These are phyloP conservation scores for Ceratothoa steindachneri DNA, from an alignment of 2,888 invertebrate genomes.

Conservation along the genomic window DNA sequence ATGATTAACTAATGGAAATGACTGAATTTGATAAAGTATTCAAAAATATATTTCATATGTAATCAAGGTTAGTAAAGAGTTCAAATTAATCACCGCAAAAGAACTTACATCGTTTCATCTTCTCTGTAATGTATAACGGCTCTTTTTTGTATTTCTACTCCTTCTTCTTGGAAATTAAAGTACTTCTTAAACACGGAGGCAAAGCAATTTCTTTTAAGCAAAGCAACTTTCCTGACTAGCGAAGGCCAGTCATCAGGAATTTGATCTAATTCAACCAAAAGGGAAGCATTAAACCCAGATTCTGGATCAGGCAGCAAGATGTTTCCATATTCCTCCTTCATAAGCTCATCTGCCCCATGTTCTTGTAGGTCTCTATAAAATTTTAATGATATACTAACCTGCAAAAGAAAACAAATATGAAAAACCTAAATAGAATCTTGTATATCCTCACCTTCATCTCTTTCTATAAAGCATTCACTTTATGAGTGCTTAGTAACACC, in stretches of 20 bases:
- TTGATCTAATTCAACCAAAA: conserved; percentile 86
- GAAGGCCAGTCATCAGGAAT: conserved; percentile 86
- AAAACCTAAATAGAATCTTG: too few species aligned
- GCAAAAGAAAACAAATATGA: conserved; percentile 51
- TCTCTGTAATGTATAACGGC: conserved; percentile 96
- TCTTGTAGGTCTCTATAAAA: conserved; percentile 97
- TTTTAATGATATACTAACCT: conserved; percentile 97
- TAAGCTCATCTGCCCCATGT: conserved; percentile 94
- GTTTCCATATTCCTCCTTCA: conserved; percentile 86
- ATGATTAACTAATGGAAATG: too few species aligned
- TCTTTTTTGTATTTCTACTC: conserved; percentile 78
- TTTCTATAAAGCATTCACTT: too few species aligned
- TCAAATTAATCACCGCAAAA: too few species aligned
- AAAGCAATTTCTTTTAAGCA: conserved; percentile 96
- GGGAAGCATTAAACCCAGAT: conserved; percentile 86
- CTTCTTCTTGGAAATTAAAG: conserved; percentile 94
- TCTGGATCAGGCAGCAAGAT: conserved; percentile 79
- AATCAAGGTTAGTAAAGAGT: too few species aligned
- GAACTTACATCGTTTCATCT: conserved; percentile 89
- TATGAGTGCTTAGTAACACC: too few species aligned
- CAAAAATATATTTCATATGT: too few species aligned
- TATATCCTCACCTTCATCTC: too few species aligned
- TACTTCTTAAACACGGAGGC: conserved; percentile 99
- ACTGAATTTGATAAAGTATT: too few species aligned
- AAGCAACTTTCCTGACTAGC: conserved; percentile 83